Percentiles rank a stretch among this genome's conserved stretches.
phyloP scores from a whole-genome alignment of 2,113 vertebrate species.

The Alligator mississippiensis region DNA sequence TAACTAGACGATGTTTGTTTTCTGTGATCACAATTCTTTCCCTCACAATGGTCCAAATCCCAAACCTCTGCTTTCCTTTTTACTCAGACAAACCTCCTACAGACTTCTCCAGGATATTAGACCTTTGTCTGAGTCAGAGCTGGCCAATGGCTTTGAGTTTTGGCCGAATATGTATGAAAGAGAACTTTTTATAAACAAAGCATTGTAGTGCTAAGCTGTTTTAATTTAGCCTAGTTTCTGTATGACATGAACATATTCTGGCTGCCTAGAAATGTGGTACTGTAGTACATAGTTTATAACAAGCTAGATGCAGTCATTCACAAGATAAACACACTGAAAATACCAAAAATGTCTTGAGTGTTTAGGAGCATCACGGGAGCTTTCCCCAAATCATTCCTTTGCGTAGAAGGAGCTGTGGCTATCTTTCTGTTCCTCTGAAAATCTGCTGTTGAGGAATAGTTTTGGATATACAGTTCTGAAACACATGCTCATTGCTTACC shows the following conservation, averaged over 20 bases:
- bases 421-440: neutral
- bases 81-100: neutral
- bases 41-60: neutral
- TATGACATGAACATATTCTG: conserved; percentile 48
- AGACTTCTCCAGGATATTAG: neutral
- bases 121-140: neutral
- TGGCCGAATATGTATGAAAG: neutral
- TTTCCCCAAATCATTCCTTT: neutral
- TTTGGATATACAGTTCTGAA: neutral
- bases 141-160: neutral
- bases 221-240: conserved; percentile 60
- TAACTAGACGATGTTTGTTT: neutral
- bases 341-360: neutral
- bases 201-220: conserved; percentile 13
- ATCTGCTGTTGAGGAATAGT: neutral
- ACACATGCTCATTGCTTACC: neutral
- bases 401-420: neutral
- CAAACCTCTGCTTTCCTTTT: neutral
- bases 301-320: neutral
- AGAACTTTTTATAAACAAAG: conserved; percentile 13
- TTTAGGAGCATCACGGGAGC: neutral
- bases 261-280: fast-evolving
- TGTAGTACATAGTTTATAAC: neutral
- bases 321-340: neutral
- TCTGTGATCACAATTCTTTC: neutral